Evolutionary conservation across 2,797 vertebrate species (phyloP), one percentile per base, ranked within the genome.

Genomic region (Xiphorhynchus erythropygius): DNA sequence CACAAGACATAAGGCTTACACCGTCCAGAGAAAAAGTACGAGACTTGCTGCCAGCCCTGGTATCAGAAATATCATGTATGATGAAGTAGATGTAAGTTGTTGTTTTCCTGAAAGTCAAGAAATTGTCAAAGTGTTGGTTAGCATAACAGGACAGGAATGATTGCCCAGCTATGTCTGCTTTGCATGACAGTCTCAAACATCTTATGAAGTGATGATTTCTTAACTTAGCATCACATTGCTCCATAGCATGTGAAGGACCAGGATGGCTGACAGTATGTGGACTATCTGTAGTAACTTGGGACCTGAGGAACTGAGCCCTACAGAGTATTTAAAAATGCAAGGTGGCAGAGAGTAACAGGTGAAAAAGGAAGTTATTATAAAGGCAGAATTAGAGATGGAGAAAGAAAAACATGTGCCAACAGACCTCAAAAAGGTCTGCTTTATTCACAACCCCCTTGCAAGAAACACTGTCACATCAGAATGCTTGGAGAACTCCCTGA

Each of bases 91-190:
- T 6, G 7, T 5, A 53, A 39, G 3, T 2, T 63, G 33, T 32
- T 70, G 57, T 50, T 37, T 3, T 86, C 87, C 96, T 97, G 93
- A 65, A 97, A 95, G 42, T 25, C 27, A 96, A 94, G 17, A 18
- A 74, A 25, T 57, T 30, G 78, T 33, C 30, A 75, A 56, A 50
- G 2, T 28, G 9, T 32, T 69, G 15, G 56, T 85, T 80, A 87
- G 12, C 60, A 57, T 71, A 50, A 42, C 52, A 44, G 42, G 67
- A 68, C 17, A 49, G 1, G 2, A 74, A 67, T 35, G 23, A 53
- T 6, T 28, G 5, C 55, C 19, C 18, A 69, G 18, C 19, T 41
- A 0, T 23, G 10, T 55, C 27, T 86, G n/a, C 42, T 42, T 30
- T 84, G 37, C 11, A 16, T 42, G 41, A 46, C 4, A 6, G 3